Percentiles rank a stretch among this genome's conserved stretches.
phyloP scores from a whole-genome alignment of 2,797 vertebrate species.

The Manis crassicaudata region DNA sequence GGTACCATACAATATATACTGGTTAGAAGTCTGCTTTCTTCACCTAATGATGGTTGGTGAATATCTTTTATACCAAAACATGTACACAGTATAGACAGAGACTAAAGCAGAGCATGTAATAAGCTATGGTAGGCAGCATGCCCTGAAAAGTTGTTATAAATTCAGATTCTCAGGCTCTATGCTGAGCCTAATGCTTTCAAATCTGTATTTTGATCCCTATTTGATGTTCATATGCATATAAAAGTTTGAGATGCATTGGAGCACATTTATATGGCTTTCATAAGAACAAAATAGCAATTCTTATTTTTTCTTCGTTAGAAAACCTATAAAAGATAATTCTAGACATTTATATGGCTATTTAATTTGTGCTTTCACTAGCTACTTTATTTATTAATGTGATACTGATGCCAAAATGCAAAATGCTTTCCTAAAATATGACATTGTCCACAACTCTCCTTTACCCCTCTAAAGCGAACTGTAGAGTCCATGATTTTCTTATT shows the following conservation, averaged over 20 bases:
- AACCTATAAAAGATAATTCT: slow-evolving; percentile 26
- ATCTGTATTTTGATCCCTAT: background rate
- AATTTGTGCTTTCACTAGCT: slow-evolving; percentile 17
- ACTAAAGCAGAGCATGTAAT: background rate
- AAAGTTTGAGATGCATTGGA: background rate
- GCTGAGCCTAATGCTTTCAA: background rate
- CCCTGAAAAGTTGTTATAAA: background rate
- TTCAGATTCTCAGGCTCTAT: background rate
- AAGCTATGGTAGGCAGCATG: background rate
- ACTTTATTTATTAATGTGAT: slow-evolving; percentile 17
- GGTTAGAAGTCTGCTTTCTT: background rate
- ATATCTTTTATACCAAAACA: background rate
- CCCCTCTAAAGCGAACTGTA: background rate
- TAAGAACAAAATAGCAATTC: slow-evolving; percentile 21
- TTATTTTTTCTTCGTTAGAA: background rate
- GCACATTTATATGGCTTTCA: background rate
- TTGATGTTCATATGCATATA: background rate
- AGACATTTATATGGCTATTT: slow-evolving; percentile 7
- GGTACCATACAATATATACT: background rate
- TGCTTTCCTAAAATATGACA: background rate
- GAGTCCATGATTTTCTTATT: background rate
- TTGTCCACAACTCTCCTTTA: background rate
- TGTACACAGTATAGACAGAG: background rate
- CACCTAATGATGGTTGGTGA: background rate
- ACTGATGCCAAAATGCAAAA: background rate